Base-by-base conservation (phyloP, 2,888 invertebrate species). In the Druceiella hillmani region DNA sequence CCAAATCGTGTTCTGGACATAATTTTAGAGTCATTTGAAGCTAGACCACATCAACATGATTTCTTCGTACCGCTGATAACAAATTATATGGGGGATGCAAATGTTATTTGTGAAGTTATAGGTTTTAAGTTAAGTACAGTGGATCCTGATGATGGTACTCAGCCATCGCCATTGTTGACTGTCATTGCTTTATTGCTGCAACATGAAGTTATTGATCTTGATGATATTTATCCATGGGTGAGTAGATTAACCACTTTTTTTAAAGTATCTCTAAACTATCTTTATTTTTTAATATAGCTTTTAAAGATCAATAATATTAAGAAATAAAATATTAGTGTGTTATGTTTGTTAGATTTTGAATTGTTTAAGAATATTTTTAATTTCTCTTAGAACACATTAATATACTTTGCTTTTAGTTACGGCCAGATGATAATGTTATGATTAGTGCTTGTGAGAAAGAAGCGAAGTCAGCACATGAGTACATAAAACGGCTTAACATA, bases 1-100 rank as follows among this genome's bases (percentile, higher is more conserved):
- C 99, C 99, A 3, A 99, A 99, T 64, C 76, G 98, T 56, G 95
- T 97, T 9, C 69, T 98, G 47, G 99, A 99, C 59, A 83, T 98
- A 45, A 87, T 99, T 50, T 70, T 99, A 52, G 98, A 99, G 64
- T 89, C 92, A 16, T 97, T 99, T 71, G 98, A 99, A 61, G 83
- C 85, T 48, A 79, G 87, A 37, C 83, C 87, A 1, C 78, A 86
- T 50, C 75, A 85, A 59, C 79, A 83, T 52, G 75, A 78, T 34
- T 73, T 93, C 51, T 97, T 94, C 63, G 84, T 95, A 56, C 86
- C 89, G 1, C 71, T 99, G 34, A 66, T 71, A 38, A 79, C 83
- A 50, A 83, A 85, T 5, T 95, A 95, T 59, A 89, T 92, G 81
- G 85, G 85, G 42, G 91, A 94, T 50, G 64, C 70, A 17, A 66